Percentiles rank a stretch among this genome's conserved stretches.
Conservation (phyloP, 2,113 vertebrate species). For the Tinamus guttatus region DNA sequence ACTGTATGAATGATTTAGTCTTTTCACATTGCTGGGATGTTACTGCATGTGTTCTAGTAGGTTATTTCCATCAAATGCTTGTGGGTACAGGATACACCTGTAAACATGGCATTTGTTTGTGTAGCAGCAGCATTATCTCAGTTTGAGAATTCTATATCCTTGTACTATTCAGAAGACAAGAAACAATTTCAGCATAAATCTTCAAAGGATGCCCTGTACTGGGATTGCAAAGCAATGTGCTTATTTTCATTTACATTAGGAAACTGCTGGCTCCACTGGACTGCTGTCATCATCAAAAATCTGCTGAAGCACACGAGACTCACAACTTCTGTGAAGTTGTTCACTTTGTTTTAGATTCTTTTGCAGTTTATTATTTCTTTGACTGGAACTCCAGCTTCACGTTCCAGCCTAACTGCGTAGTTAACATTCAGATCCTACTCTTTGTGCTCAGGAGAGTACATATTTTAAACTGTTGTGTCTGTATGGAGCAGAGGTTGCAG, state of each 20-base stretch:
- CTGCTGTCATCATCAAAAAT: conserved; percentile 5
- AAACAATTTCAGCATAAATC: neutral
- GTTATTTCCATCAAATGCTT: neutral
- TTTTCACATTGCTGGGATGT: neutral
- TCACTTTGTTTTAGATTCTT: conserved; percentile 56
- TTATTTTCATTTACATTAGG: conserved; percentile 26
- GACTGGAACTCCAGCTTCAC: conserved; percentile 5
- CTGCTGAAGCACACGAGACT: neutral
- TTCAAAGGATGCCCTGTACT: neutral
- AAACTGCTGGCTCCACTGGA: neutral
- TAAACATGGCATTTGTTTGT: neutral
- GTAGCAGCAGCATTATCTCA: neutral
- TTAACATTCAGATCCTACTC: conserved; percentile 56
- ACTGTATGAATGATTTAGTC: neutral
- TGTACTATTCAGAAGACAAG: neutral
- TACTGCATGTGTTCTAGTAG: neutral
- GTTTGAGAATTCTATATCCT: neutral
- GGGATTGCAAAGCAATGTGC: neutral
- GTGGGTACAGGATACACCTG: neutral
- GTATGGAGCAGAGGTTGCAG: neutral
- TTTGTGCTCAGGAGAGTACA: neutral
- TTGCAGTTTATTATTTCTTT: conserved; percentile 56
- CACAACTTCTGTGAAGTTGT: conserved; percentile 29
- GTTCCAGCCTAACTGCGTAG: conserved; percentile 28
- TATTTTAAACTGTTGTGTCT: neutral